Evolutionary conservation across 2,888 invertebrate species (phyloP).

Genomic region (Xiphydria camelus): DNA sequence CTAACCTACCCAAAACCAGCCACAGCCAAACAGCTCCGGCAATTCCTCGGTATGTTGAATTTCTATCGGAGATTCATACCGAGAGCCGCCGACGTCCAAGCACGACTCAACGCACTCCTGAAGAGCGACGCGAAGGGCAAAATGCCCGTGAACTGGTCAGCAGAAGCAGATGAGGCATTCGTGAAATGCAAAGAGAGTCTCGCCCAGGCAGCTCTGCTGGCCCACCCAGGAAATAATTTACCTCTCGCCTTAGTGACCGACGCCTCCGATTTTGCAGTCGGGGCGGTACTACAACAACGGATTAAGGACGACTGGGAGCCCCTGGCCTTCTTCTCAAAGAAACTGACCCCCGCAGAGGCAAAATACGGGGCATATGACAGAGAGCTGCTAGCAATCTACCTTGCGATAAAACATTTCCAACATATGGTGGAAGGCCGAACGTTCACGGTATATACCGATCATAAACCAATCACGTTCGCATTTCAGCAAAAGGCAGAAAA

Average conservation of each 20-base stretch:
- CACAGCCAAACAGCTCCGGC: conserved; percentile 36
- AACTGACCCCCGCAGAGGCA: conserved; percentile 38
- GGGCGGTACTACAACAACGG: conserved; percentile 49
- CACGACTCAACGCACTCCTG: conserved; percentile 38
- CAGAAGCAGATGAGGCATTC: conserved; percentile 28
- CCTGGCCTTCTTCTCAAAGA: conserved; percentile 48
- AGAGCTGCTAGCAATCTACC: conserved; percentile 50
- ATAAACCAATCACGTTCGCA: conserved; percentile 18
- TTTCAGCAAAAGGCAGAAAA: conserved; percentile 12
- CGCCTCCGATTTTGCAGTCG: conserved; percentile 50
- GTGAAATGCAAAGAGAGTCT: conserved; percentile 33
- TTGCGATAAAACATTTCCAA: conserved; percentile 45
- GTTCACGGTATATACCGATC: conserved; percentile 19
- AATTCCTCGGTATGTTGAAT: conserved; percentile 48
- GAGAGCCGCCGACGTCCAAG: conserved; percentile 39
- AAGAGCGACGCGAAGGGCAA: conserved; percentile 35
- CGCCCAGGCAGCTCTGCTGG: conserved; percentile 40
- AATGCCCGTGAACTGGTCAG: conserved; percentile 27
- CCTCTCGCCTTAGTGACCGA: conserved; percentile 42
- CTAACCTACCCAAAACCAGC: conserved; percentile 28
- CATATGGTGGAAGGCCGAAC: conserved; percentile 47
- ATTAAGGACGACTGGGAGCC: conserved; percentile 38
- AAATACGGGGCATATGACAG: conserved; percentile 51
- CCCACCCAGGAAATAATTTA: conserved; percentile 39
- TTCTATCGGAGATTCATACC: conserved; percentile 48